Evolutionary conservation across 2,113 vertebrate genomes (phyloP).

Genomic region (Spizaetus ornatus): DNA sequence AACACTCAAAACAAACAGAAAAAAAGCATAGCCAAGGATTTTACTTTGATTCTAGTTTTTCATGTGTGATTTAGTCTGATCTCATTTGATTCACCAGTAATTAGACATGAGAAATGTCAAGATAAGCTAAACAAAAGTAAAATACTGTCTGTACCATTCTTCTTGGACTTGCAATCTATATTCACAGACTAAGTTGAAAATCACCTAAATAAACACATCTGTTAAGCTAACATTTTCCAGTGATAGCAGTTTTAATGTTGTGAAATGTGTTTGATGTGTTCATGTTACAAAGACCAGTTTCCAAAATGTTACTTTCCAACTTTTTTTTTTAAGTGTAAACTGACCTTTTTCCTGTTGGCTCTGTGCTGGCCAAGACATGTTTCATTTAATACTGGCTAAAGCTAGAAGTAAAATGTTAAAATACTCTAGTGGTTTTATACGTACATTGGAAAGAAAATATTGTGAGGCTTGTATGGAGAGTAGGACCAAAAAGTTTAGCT

Average conservation of each 20-base stretch:
- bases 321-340: constrained; percentile 26
- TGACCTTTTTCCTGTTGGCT: constrained; percentile 38
- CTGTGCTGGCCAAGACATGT: constrained; percentile 10
- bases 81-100: background rate
- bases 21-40: background rate
- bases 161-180: background rate
- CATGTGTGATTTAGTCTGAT: background rate
- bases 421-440: background rate
- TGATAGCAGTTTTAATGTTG: constrained; percentile 27
- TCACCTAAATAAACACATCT: constrained; percentile 60
- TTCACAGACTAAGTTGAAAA: constrained; percentile 14
- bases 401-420: constrained; percentile 33
- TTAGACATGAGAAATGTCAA: background rate
- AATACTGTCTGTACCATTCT: background rate
- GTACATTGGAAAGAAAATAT: background rate
- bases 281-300: constrained; percentile 50
- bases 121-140: constrained; percentile 9
- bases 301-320: constrained; percentile 14
- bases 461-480: background rate
- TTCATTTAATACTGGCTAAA: constrained; percentile 23
- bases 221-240: constrained; percentile 52
- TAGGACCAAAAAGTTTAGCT: background rate
- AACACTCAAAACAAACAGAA: background rate
- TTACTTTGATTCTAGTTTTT: background rate
- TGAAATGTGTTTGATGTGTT: constrained; percentile 50